Evolutionary conservation across 2,888 invertebrate genomes (phyloP), one percentile per base, ranked within the genome.

Genomic region (Calameuta idolon): DNA sequence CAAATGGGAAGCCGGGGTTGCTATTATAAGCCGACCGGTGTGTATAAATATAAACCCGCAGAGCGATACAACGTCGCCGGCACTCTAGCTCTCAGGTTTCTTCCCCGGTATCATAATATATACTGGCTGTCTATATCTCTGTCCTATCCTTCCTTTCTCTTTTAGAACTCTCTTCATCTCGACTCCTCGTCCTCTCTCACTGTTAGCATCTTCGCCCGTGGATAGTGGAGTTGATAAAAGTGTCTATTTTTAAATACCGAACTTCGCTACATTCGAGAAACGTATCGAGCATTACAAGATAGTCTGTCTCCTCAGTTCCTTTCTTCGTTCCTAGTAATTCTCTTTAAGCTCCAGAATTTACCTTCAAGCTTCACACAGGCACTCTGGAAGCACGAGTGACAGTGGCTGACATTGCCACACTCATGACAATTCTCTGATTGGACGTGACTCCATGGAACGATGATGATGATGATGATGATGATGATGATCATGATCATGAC

Each of bases 41-140:
- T 86, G 88, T 87, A 88, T 88, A 90, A 90, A 90, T 90, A 90
- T 90, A 90, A 90, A 89, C 88, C 83, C 81, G 83, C 81, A 82
- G 85, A 87, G 83, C 84, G 82, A 85, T 84, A 86, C 85, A 85
- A 83, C 81, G 84, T 83, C 80, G 75, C 81, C 81, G 85, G 86
- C 83, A 82, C 77, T 85, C 83, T 81, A 84, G 83, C 86, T 90
- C 90, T 90, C 90, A 84, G 86, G 89, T 90, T 90, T 90, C 90
- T 87, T 87, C 84, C 87, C 82, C 82, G 86, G 85, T 89, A 84
- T 87, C 89, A 88, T 85, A 87, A 88, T 89, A 87, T 86, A 84
- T 86, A 84, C 86, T 81, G 77, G 84, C 81, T 55, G 55, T 23
- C 55, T 23, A 81, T 79, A 75, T 75, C 80, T 75, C 77, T 80